phyloP scores from a whole-genome alignment of 2,113 vertebrate species.

The Stegostoma tigrinum region DNA sequence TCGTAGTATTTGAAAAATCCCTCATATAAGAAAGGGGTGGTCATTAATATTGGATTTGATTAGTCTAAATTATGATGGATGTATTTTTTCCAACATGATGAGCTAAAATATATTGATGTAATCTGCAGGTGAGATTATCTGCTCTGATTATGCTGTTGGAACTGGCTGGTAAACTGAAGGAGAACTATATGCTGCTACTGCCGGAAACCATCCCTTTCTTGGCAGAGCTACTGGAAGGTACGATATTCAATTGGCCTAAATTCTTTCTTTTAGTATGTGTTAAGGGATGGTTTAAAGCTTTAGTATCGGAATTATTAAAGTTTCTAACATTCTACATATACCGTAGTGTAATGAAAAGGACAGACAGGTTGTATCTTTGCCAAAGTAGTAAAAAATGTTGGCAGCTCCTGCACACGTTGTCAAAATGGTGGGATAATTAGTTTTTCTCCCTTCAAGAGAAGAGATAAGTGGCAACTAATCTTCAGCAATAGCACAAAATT shows the following conservation, averaged over 20 bases:
- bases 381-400: neutral
- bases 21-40: neutral
- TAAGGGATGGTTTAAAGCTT: neutral
- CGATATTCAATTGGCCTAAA: conserved; percentile 40
- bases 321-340: neutral
- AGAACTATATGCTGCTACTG: conserved; percentile 85
- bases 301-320: neutral
- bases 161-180: conserved; percentile 77
- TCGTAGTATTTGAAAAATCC: neutral
- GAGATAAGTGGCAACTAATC: neutral
- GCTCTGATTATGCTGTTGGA: conserved; percentile 73
- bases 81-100: neutral
- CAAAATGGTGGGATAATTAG: neutral
- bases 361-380: neutral
- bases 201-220: conserved; percentile 93
- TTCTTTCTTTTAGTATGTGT: neutral
- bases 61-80: neutral
- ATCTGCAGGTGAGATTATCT: conserved; percentile 78
- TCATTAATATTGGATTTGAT: neutral
- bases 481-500: neutral
- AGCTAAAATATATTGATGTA: neutral
- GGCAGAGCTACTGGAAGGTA: conserved; percentile 97
- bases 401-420: neutral
- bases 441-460: neutral
- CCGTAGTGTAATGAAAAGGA: neutral